A percentile compares a stretch with the other conserved stretches of the same genome.
Conservation (phyloP, 1,140 invertebrate species). For the Cydia pomonella region DNA sequence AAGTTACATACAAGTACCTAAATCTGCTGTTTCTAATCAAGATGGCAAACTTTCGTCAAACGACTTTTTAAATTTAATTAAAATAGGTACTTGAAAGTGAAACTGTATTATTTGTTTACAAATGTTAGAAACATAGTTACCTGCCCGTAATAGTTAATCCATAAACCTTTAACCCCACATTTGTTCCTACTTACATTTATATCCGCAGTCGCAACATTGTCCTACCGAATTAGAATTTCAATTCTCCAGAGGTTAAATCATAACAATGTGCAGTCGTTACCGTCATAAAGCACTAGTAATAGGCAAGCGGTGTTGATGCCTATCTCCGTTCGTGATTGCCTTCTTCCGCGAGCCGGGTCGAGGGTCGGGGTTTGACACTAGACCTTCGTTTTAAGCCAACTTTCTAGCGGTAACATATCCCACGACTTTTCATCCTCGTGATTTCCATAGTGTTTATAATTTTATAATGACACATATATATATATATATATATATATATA, state of each 20-base stretch:
- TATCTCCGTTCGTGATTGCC: slow-evolving; percentile 58
- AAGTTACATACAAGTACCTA: neutral
- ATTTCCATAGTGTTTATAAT: neutral
- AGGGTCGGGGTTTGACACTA: slow-evolving; percentile 55
- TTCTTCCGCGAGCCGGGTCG: slow-evolving; percentile 69
- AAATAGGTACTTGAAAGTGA: too few species aligned
- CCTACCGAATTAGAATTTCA: slow-evolving; percentile 1
- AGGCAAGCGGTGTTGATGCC: slow-evolving; percentile 43
- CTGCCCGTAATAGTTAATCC: too few species aligned
- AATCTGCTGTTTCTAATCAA: neutral
- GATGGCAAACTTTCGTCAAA: too few species aligned
- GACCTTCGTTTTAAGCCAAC: slow-evolving; percentile 29
- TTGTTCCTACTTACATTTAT: neutral
- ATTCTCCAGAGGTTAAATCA: slow-evolving; percentile 13
- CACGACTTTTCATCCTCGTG: neutral
- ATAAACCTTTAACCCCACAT: neutral
- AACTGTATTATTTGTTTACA: too few species aligned
- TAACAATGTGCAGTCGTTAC: slow-evolving; percentile 39
- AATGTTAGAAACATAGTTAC: too few species aligned
- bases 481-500: too few species aligned
- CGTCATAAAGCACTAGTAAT: slow-evolving; percentile 50
- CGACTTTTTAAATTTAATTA: too few species aligned
- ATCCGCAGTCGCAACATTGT: neutral
- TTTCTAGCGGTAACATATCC: slow-evolving; percentile 12
- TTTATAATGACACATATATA: too few species aligned